Evolutionary conservation across 2,113 vertebrate species (phyloP), one percentile per base, ranked within the genome.

Genomic region (Rhegmatorhina hoffmannsi): DNA sequence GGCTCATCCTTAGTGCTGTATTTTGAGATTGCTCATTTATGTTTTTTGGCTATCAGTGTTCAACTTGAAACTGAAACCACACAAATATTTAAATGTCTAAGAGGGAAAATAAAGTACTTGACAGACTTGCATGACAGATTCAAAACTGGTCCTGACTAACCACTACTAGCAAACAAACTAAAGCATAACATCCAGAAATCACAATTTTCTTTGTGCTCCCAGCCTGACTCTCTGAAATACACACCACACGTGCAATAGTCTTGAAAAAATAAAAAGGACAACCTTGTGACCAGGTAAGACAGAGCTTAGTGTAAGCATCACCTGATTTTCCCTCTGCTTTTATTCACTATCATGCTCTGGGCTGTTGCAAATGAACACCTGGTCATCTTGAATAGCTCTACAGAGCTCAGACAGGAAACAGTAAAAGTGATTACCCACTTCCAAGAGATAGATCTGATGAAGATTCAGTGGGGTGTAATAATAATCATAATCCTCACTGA

Each of bases 1-100:
- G 17, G 43, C 34, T 92, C 63, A 62, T 53, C 60, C 56, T 70
- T 43, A 53, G 28, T 44, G 12, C 21, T 64, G 11, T 36, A 60
- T 72, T 36, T 85, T 74, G 43, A 91, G 29, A 62, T 8, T 20
- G 40, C 31, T 64, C 47, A 67, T 40, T 36, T 69, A n/a, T 3
- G 15, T 10, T 87, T 58, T 84, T 78, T 56, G 33, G 19, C 36
- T 60, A 79, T 23, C 33, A 72, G 33, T 17, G 8, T 26, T 95
- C 73, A 92, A 78, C 77, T 56, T n/a, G 80, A 88, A 95, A 96
- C 69, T 75, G 66, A 93, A 96, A 91, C 52, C n/a, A 62, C 28
- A 68, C 28, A 82, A 93, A 63, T 68, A 89, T 31, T 78, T 92
- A 82, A 89, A 87, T 38, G 13, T 43, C 66, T 44, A 70, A 77